Evolutionary conservation across 2,113 vertebrate genomes (phyloP), one percentile per base, ranked within the genome.

Genomic region (Paramisgurnus dabryanus): DNA sequence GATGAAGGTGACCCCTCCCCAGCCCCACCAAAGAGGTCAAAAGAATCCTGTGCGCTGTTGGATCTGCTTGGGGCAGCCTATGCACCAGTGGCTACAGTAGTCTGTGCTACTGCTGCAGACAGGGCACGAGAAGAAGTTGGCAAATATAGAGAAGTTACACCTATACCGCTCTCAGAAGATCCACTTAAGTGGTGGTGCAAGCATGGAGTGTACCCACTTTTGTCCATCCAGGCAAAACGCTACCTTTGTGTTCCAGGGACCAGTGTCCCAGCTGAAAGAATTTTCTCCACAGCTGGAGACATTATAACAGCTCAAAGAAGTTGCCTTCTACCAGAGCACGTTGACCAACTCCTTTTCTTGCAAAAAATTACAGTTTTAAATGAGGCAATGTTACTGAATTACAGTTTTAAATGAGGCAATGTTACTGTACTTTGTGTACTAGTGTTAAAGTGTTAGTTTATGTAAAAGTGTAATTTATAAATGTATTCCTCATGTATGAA

Each of bases 171-270:
- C 34, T 66, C 65, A 67, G 40, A 67, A 45, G 65, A 67, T 67
- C 65, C 65, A 43, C 65, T 18, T 45, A 67, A 67, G 65, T 67
- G 65, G 41, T 67, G 64, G 65, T 5, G 40, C 18, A 67, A 5
- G 65, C 65, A 67, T 67, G 40, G 41, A 67, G 4, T 17, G 53
- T 55, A 17, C 53, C 53, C 53, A 15, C 53, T 55, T 55, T 55
- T 55, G 53, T 55, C 53, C 13, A 13, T 17, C 10, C 53, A 55
- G 53, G 53, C 53, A 41, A 66, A 66, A 66, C 5, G 39, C 39
- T 41, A 66, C 3, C 64, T 66, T 66, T 66, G 34, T 41, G 64
- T 41, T 66, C 39, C 15, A n/a, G 39, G 64, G 12, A 55, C 47
- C 53, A 55, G 3, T 55, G 53, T 17, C 13, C 53, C 53, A 55